Evolutionary conservation across 2,888 invertebrate genomes (phyloP).

Genomic region (Stegana nigrithorax): DNA sequence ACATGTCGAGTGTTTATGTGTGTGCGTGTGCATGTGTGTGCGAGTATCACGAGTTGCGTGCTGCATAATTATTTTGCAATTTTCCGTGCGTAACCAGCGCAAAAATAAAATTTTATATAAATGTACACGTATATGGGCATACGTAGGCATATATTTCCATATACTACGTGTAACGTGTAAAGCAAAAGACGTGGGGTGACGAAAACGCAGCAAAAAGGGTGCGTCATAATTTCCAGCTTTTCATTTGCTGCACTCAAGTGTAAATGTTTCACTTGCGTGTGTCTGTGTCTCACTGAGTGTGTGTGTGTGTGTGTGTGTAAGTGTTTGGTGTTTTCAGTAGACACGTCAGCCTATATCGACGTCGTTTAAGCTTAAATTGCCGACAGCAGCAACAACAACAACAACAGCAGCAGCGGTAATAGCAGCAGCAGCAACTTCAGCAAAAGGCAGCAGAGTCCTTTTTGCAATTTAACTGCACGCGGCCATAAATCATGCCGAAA

Average conservation of each 20-base stretch:
- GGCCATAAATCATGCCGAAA: conserved; percentile 57
- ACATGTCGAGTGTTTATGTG: not conserved
- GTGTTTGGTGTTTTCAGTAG: conserved; percentile 9
- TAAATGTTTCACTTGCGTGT: not conserved
- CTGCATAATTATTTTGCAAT: conserved; percentile 5
- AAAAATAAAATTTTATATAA: too few species aligned
- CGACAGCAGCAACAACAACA: not conserved
- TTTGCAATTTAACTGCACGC: conserved; percentile 52
- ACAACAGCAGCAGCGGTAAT: conserved; percentile 7
- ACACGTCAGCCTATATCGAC: not conserved
- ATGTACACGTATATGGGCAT: too few species aligned
- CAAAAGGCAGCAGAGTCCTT: conserved; percentile 15
- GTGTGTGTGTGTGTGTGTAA: conserved; percentile 15
- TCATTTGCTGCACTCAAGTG: not conserved
- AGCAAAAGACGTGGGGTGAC: not conserved
- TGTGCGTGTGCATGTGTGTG: not conserved
- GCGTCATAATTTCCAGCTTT: not conserved
- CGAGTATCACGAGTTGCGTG: too few species aligned
- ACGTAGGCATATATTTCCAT: too few species aligned
- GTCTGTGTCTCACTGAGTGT: conserved; percentile 5
- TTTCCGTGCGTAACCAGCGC: conserved; percentile 11
- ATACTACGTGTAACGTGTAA: too few species aligned
- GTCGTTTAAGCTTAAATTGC: conserved; percentile 4
- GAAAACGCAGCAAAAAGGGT: not conserved
- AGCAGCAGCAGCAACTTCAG: not conserved